Conservation (phyloP, 2,888 invertebrate genomes). For the Pandemis cinnamomeana region DNA sequence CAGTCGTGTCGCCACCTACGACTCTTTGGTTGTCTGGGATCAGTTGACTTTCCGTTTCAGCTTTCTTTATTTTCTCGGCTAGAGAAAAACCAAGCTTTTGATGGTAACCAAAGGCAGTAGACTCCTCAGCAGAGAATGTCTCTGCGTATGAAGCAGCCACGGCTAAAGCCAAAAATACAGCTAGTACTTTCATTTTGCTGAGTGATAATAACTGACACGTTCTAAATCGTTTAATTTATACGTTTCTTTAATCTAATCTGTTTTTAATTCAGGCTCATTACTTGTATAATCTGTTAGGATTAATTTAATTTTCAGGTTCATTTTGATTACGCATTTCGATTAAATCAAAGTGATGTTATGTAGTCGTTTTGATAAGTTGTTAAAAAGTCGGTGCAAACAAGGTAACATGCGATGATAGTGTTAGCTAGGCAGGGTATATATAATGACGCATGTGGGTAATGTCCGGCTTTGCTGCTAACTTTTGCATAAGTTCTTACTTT, state of each 20-base stretch:
- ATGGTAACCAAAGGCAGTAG: slow-evolving; percentile 55
- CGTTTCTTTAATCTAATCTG: slow-evolving; percentile 17
- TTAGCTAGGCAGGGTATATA: no score
- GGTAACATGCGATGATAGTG: no score
- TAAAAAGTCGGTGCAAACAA: neutral
- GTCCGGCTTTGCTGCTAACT: no score
- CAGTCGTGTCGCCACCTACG: slow-evolving; percentile 51
- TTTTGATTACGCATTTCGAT: slow-evolving; percentile 18
- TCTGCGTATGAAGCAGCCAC: slow-evolving; percentile 44
- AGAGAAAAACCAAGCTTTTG: slow-evolving; percentile 53
- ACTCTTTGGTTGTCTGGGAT: slow-evolving; percentile 47
- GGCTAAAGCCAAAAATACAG: slow-evolving; percentile 43
- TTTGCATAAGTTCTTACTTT: no score
- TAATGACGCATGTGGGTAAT: no score
- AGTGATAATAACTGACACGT: slow-evolving; percentile 41
- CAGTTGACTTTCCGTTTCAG: slow-evolving; percentile 51
- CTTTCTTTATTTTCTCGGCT: slow-evolving; percentile 52
- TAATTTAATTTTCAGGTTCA: slow-evolving; percentile 23
- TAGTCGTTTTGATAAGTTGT: slow-evolving; percentile 31
- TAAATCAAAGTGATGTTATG: slow-evolving; percentile 18
- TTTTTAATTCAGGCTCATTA: slow-evolving; percentile 4
- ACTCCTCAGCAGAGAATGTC: slow-evolving; percentile 33
- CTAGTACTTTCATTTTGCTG: slow-evolving; percentile 47
- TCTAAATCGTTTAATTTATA: slow-evolving; percentile 33
- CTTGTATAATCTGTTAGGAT: neutral